Evolutionary conservation across 1,140 invertebrate genomes (phyloP).

Genomic region (Colletes gigas): DNA sequence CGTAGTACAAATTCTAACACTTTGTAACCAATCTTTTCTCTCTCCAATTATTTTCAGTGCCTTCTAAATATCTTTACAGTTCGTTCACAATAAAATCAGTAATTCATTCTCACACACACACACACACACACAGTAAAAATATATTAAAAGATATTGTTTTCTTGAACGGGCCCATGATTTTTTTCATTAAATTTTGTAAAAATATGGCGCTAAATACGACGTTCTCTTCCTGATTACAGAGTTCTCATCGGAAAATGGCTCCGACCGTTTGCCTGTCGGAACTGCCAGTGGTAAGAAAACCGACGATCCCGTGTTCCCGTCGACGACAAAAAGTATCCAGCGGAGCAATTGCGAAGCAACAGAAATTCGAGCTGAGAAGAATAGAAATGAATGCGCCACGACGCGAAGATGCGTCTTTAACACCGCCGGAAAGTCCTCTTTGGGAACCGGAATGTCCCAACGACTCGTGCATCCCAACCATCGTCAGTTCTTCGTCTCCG

Average conservation of each 20-base stretch:
- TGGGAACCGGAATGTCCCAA: conserved; percentile 47
- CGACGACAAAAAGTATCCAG: conserved; percentile 51
- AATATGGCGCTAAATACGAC: neutral
- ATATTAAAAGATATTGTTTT: too few relatives aligned
- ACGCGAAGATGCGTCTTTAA: conserved; percentile 12
- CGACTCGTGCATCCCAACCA: conserved; percentile 37
- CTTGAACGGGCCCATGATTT: too few relatives aligned
- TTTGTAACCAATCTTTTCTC: too few relatives aligned
- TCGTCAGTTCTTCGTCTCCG: conserved; percentile 37
- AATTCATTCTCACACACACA: too few relatives aligned
- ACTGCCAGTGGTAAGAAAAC: conserved; percentile 53
- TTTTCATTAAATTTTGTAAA: too few relatives aligned
- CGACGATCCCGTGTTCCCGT: conserved; percentile 49
- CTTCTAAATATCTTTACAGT: too few relatives aligned
- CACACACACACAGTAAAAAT: too few relatives aligned
- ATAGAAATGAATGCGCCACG: conserved; percentile 11
- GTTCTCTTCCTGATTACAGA: conserved; percentile 36
- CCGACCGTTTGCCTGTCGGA: conserved; percentile 69
- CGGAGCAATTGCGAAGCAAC: conserved; percentile 43
- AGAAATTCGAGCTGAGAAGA: conserved; percentile 46
- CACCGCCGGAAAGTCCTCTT: conserved; percentile 44
- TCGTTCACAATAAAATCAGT: too few relatives aligned
- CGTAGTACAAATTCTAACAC: too few relatives aligned
- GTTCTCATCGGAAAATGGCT: conserved; percentile 57
- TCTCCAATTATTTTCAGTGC: too few relatives aligned